phyloP scores from a whole-genome alignment of 2,797 vertebrate species.

The Gambelia wislizenii region DNA sequence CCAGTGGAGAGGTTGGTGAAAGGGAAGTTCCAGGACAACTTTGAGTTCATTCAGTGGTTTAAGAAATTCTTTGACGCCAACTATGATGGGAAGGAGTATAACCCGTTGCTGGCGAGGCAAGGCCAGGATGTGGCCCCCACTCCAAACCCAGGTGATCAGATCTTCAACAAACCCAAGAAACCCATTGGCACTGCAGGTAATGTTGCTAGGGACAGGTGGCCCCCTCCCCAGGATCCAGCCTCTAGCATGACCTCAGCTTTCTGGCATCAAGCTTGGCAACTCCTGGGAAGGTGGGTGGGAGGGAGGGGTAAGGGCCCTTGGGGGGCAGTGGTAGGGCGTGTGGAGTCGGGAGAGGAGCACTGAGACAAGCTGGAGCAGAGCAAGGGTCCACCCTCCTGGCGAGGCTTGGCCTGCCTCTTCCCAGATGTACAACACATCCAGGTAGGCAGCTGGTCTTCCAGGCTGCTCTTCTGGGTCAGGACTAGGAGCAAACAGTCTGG shows the following conservation, averaged over 20 bases:
- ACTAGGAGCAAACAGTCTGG: background rate
- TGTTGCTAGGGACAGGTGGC: slow-evolving; percentile 70
- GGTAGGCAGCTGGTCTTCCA: too few species aligned
- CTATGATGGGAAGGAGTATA: slow-evolving; percentile 98
- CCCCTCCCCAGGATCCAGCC: slow-evolving; percentile 61
- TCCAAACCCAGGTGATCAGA: slow-evolving; percentile 98
- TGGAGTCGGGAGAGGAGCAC: background rate
- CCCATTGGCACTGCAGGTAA: slow-evolving; percentile 92
- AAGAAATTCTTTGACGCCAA: slow-evolving; percentile 99
- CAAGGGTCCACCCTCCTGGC: background rate
- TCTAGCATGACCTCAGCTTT: slow-evolving; percentile 61
- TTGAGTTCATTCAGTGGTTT: slow-evolving; percentile 99
- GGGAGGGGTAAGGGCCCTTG: background rate
- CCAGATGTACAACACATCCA: too few species aligned
- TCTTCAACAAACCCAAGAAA: slow-evolving; percentile 98
- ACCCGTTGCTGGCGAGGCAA: slow-evolving; percentile 93
- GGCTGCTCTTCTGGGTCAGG: background rate
- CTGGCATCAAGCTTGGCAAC: slow-evolving; percentile 40
- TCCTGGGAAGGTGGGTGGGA: background rate
- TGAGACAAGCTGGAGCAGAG: too few species aligned
- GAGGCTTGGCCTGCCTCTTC: background rate
- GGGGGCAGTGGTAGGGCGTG: background rate
- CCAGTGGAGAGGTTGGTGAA: slow-evolving; percentile 96
- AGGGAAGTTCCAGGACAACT: slow-evolving; percentile 99
- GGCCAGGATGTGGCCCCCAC: slow-evolving; percentile 91